Evolutionary conservation across 1,140 invertebrate species (phyloP), one percentile per base, ranked within the genome.

Genomic region (Heliconius melpomene): DNA sequence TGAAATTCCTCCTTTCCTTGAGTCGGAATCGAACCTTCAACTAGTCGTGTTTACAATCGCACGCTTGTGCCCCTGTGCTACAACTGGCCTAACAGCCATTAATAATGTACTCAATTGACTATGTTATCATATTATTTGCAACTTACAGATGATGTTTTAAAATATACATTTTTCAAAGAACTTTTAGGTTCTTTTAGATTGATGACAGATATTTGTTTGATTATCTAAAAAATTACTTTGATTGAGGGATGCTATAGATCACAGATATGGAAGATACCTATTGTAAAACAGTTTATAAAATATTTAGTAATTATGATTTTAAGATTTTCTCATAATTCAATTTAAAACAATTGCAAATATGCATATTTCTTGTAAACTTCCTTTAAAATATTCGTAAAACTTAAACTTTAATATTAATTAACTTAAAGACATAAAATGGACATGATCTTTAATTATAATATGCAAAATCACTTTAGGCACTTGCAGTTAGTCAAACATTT

Each of bases 401-500:
- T 46, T 13, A 46, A 46, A 46, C 13, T 46, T 16, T 29, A 29
- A 66, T 26, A 5, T 2, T 66, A 66, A 66, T 26, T 29, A 26
- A 3, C 2, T 66, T 29, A 11, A 66, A 66, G 0, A 26, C 8
- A 26, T 66, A 66, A 66, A 66, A 13, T 16, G 1, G 29, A 11
- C 9, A n/a, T 66, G 11, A 66, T 66, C 60, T 66, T 29, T 11
- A 66, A 66, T 66, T 66, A 13, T 26, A 13, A 66, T 66, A 9
- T 66, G 8, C n/a, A 66, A 66, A 29, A 26, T 11, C 9, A 29
- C 54, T n/a, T 26, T 26, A 60, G 8, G 9, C 60, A 66, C 9
- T 66, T 66, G 60, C 26, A 66, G 9, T 66, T 26, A 66, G 13
- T 52, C 46, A 81, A 84, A 83, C 70, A 75, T 54, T 26, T 80